These are phyloP conservation scores for Patella vulgata DNA, from an alignment of 1,140 invertebrate species.

Conservation along the genomic window DNA sequence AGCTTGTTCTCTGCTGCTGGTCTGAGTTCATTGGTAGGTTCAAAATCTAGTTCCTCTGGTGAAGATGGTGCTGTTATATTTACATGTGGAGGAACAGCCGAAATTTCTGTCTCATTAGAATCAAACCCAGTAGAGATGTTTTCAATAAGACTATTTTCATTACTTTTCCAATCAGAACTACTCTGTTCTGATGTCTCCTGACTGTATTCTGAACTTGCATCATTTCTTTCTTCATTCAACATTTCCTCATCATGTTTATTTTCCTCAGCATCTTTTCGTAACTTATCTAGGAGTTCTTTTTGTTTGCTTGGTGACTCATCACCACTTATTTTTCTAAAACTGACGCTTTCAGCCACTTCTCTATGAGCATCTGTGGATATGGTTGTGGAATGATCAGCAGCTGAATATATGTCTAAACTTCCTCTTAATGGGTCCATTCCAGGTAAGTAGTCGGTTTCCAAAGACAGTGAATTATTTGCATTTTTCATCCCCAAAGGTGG, in stretches of 20 bases:
- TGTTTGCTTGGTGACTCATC: constrained; percentile 34
- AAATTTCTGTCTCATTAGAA: no score
- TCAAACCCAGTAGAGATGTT: no score
- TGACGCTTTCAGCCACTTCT: constrained; percentile 49
- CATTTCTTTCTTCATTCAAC: no score
- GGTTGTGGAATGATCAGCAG: constrained; percentile 10
- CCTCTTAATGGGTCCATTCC: constrained; percentile 54
- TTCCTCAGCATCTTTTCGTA: no score
- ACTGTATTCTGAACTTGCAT: no score
- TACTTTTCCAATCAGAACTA: no score
- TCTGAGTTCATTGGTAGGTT: constrained; percentile 28
- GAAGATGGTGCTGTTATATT: constrained; percentile 2
- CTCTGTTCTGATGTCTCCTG: no score
- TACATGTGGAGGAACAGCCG: no score
- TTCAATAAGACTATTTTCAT: no score
- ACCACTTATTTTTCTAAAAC: constrained; percentile 49
- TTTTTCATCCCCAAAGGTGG: not conserved
- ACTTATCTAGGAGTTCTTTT: constrained; percentile 1
- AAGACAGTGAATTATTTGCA: constrained; percentile 3
- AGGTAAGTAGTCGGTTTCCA: constrained; percentile 60
- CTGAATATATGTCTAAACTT: constrained; percentile 45
- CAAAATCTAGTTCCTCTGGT: constrained; percentile 9
- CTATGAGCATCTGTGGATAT: constrained; percentile 39
- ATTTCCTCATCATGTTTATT: no score
- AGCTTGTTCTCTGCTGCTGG: no score